Conservation (phyloP, 2,888 invertebrate species). For the Drosophila paramelanica region DNA sequence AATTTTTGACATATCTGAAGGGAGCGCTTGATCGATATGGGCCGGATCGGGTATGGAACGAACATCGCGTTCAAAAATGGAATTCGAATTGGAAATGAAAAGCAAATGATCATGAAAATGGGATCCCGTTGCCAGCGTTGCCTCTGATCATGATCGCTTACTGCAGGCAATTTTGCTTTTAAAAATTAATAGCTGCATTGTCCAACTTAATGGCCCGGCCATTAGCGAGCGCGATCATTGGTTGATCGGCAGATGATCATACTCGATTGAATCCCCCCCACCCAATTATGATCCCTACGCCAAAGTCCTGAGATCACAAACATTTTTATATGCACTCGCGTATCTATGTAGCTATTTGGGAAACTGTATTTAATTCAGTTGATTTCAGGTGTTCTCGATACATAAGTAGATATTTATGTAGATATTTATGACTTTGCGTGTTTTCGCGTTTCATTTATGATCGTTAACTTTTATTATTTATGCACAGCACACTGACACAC, state of each 20-base stretch:
- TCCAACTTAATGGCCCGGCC: constrained; percentile 72
- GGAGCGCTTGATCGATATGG: constrained; percentile 49
- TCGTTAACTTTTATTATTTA: constrained; percentile 55
- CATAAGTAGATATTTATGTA: constrained; percentile 16
- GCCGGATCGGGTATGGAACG: constrained; percentile 16
- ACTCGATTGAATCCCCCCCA: neutral
- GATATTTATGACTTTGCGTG: constrained; percentile 43
- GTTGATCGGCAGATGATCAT: constrained; percentile 46
- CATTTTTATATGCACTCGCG: neutral
- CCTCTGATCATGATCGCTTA: constrained; percentile 19
- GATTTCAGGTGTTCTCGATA: constrained; percentile 50
- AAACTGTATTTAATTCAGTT: constrained; percentile 12
- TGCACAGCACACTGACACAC: constrained; percentile 7
- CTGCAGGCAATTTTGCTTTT: constrained; percentile 60
- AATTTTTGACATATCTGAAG: constrained; percentile 72
- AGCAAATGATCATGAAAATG: constrained; percentile 14
- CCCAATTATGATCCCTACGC: constrained; percentile 1
- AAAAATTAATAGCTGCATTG: constrained; percentile 74
- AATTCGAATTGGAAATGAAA: constrained; percentile 27
- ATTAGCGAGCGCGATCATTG: constrained; percentile 56
- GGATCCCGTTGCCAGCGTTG: neutral
- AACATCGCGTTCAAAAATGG: constrained; percentile 8
- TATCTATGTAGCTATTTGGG: neutral
- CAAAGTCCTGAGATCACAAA: constrained; percentile 15
- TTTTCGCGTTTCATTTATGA: constrained; percentile 49